phyloP scores from a whole-genome alignment of 2,113 vertebrate species.

The Hassar affinis region DNA sequence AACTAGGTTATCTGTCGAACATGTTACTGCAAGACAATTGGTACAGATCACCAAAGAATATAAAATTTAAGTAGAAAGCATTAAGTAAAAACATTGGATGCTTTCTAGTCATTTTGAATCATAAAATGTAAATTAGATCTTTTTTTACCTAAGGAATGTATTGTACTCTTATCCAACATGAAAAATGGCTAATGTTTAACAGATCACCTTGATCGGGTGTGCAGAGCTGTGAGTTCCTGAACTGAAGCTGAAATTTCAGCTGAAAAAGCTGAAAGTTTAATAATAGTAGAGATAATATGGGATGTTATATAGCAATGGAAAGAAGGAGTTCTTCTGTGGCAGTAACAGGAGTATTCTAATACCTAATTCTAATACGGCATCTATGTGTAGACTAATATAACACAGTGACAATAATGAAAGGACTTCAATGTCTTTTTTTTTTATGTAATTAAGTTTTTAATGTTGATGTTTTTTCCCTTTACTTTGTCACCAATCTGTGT shows the following conservation, averaged over 20 bases:
- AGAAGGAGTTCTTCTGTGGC: too few species aligned
- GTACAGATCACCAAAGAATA: not conserved
- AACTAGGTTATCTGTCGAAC: not conserved
- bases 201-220: not conserved
- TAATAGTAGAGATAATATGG: not conserved
- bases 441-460: too few species aligned
- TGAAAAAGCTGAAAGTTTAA: too few species aligned
- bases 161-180: not conserved
- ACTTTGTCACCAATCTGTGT: too few species aligned
- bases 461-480: too few species aligned
- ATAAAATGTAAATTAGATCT: not conserved
- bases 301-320: not conserved
- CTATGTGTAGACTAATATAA: not conserved
- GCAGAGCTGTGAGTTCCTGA: too few species aligned
- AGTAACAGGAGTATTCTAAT: too few species aligned
- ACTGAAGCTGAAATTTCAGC: not conserved
- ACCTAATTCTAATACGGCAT: not conserved
- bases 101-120: not conserved
- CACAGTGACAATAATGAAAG: not conserved
- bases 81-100: not conserved
- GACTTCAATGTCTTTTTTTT: too few species aligned
- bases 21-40: not conserved
- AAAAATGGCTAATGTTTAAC: not conserved
- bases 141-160: not conserved
- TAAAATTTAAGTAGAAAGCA: not conserved